Base-by-base conservation (phyloP, 2,797 vertebrate genomes). In the Zalophus californianus region DNA sequence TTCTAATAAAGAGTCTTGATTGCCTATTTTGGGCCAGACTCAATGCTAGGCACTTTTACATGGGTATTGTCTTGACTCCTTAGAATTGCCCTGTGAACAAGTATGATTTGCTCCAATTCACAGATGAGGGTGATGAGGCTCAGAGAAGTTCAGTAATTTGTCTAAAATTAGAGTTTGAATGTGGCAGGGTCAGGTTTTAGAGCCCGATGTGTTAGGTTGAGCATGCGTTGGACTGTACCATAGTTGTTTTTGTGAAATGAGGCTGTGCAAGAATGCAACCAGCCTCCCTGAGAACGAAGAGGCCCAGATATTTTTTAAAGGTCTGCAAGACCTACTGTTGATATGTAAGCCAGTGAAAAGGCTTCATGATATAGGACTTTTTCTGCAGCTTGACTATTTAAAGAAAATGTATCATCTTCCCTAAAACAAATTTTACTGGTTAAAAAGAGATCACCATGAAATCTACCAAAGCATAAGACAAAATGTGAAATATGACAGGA, bases 401-500 rank as follows among this genome's bases (percentile, higher is more conserved):
- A 87, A 94, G 83, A 91, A 96, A 96, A 93, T 48, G 44, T 90
- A 83, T 78, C 75, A 75, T 93, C 48, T 96, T 95, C 52, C 50
- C 75, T 93, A 64, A 97, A 96, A 93, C 84, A 96, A 84, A 90
- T 93, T 97, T 85, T 96, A 44, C 80, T 96, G 83, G 86, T 96
- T 98, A 95, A 92, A 94, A 86, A 97, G 75, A 96, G 64, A 96
- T 94, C 87, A 73, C 82, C 11, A 66, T 92, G 93, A 96, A 93
- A 96, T 96, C 78, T 90, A 92, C 78, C 78, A 86, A 92, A 96
- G 75, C 68, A 86, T 96, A 80, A 93, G 90, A 94, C 80, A 97
- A 97, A 97, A 94, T 91, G 70, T 97, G 93, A 96, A 94, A 93
- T 86, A 92, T 41, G 93, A 96, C 82, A 96, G 44, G 93, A 87